Conservation (phyloP, 2,888 invertebrate genomes). For the Criorhina ranunculi region DNA sequence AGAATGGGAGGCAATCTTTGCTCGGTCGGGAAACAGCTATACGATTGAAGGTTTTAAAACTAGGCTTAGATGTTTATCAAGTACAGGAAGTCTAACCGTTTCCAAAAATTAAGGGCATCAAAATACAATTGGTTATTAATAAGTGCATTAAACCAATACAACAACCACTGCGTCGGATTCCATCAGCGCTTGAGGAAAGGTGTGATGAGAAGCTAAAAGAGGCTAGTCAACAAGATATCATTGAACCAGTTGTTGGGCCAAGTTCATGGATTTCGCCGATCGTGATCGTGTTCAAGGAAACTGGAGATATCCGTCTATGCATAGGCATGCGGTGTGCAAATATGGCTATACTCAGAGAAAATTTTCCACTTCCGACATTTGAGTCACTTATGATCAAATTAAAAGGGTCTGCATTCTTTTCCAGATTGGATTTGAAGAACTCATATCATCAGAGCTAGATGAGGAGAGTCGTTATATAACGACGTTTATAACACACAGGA, state of each 20-base stretch:
- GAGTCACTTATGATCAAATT: no score
- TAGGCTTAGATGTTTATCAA: constrained; percentile 8
- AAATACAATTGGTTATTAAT: constrained; percentile 12
- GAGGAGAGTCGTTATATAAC: no score
- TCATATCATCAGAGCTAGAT: no score
- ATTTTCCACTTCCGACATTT: no score
- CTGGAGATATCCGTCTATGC: constrained; percentile 80
- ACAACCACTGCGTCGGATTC: constrained; percentile 79
- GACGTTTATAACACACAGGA: constrained; percentile 28
- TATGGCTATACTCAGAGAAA: constrained; percentile 78
- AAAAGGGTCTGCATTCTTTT: no score
- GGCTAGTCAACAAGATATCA: constrained; percentile 55
- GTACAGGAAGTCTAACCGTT: not conserved
- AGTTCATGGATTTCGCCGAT: no score
- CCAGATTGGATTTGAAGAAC: no score
- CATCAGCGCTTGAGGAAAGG: constrained; percentile 78
- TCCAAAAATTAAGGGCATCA: constrained; percentile 7
- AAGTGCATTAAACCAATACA: constrained; percentile 75
- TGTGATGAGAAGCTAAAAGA: constrained; percentile 68
- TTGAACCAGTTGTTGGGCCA: no score
- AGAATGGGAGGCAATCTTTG: constrained; percentile 7
- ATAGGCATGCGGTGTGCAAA: constrained; percentile 81
- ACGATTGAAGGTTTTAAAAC: not conserved
- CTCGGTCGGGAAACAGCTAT: not conserved
- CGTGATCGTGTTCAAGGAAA: constrained; percentile 79